Evolutionary conservation across 2,888 invertebrate genomes (phyloP).

Genomic region (Apotomis capreana): DNA sequence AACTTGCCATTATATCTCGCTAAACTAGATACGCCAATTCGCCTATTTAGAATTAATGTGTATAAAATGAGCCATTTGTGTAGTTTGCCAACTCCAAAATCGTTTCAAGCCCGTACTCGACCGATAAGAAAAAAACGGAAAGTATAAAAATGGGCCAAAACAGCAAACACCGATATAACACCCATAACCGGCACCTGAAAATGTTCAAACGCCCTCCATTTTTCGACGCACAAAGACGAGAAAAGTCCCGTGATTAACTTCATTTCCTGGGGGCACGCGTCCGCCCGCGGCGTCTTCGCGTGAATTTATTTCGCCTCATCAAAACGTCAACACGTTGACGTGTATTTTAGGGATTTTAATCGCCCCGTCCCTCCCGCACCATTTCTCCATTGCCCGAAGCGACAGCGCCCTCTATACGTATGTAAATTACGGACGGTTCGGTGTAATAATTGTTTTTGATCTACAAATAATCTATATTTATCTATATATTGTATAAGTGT

Average conservation of each 20-base stretch:
- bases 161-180: conserved; percentile 19
- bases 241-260: conserved; percentile 71
- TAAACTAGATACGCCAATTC: too few species aligned
- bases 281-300: conserved; percentile 60
- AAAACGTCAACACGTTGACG: conserved; percentile 82
- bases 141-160: conserved; percentile 1
- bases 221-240: conserved; percentile 42
- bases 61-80: too few species aligned
- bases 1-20: too few species aligned
- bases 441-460: conserved; percentile 73
- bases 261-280: conserved; percentile 77
- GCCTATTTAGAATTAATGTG: too few species aligned
- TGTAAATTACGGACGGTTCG: conserved; percentile 72
- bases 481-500: too few species aligned
- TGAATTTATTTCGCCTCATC: conserved; percentile 80
- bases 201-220: conserved; percentile 21
- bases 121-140: background rate
- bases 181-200: conserved; percentile 22
- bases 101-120: too few species aligned
- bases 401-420: conserved; percentile 64
- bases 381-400: conserved; percentile 41
- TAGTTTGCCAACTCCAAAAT: too few species aligned
- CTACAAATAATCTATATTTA: too few species aligned
- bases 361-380: conserved; percentile 50
- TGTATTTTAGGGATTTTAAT: conserved; percentile 81